These are phyloP conservation scores for Caerostris extrusa DNA, from an alignment of 1,140 invertebrate genomes.

Conservation along the genomic window DNA sequence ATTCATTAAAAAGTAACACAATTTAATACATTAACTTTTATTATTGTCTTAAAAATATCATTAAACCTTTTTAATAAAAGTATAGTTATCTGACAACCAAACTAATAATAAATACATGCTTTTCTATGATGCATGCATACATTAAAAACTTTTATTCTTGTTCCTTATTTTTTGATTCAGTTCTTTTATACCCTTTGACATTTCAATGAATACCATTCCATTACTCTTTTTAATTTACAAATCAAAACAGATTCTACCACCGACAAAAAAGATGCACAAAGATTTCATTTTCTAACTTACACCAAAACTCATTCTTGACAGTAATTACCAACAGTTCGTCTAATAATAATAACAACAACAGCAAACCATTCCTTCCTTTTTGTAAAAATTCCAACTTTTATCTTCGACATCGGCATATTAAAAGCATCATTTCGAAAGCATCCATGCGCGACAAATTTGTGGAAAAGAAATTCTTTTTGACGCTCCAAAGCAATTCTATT, in stretches of 20 bases:
- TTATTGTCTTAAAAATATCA: too few relatives aligned
- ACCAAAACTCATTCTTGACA: neutral
- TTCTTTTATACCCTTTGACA: too few relatives aligned
- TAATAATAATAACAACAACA: neutral
- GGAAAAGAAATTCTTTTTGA: conserved; percentile 36
- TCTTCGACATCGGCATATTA: conserved; percentile 20
- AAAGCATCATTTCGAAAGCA: conserved; percentile 25
- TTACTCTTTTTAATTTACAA: neutral
- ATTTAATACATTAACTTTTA: too few relatives aligned
- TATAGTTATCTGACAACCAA: too few relatives aligned
- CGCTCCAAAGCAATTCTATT: conserved; percentile 23
- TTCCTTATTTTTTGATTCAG: too few relatives aligned
- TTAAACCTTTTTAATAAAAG: too few relatives aligned
- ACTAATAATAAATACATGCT: too few relatives aligned
- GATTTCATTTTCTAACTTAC: neutral
- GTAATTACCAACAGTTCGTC: neutral
- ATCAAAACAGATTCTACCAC: neutral
- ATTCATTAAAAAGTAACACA: too few relatives aligned
- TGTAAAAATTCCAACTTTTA: neutral
- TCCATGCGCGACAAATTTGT: conserved; percentile 9
- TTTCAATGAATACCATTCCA: too few relatives aligned
- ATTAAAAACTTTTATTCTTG: too few relatives aligned
- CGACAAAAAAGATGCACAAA: neutral
- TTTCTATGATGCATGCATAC: too few relatives aligned
- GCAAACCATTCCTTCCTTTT: neutral